These are phyloP conservation scores for Eptesicus fuscus DNA, from an alignment of 2,113 vertebrate species.

Conservation along the genomic window DNA sequence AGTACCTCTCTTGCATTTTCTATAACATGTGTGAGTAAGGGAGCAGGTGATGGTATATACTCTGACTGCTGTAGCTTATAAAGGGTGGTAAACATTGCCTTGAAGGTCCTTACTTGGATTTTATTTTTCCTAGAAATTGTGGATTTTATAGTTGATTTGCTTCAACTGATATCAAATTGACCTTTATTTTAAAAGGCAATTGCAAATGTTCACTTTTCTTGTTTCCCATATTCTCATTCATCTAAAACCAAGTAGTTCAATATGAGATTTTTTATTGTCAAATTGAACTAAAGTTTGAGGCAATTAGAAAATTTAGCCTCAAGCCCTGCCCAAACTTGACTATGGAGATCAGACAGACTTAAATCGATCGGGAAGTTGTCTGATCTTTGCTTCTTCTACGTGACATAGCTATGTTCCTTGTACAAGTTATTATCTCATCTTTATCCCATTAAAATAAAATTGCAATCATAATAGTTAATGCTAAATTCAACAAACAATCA, in stretches of 20 bases:
- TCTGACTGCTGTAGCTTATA: not conserved
- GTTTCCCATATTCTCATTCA: not conserved
- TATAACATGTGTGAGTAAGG: not conserved
- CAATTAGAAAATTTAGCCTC: conserved; percentile 7
- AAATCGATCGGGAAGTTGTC: not conserved
- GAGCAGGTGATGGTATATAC: not conserved
- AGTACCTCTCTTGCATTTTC: not conserved
- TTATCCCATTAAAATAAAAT: conserved; percentile 40
- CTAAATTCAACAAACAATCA: conserved; percentile 22
- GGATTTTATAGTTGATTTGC: conserved; percentile 5
- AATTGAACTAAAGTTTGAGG: conserved; percentile 15
- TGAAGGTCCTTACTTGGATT: not conserved
- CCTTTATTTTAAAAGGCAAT: conserved; percentile 37
- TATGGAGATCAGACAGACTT: not conserved
- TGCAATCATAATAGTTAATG: not conserved
- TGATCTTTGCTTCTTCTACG: not conserved
- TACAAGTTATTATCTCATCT: conserved; percentile 18
- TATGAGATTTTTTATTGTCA: not conserved
- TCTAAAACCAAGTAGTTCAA: not conserved
- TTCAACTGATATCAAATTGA: conserved; percentile 20
- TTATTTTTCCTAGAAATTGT: not conserved
- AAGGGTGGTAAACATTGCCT: not conserved
- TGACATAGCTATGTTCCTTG: not conserved
- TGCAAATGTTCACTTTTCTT: not conserved
- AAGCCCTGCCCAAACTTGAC: not conserved